Evolutionary conservation across 2,113 vertebrate species (phyloP).

Genomic region (Trematocara marginatum): DNA sequence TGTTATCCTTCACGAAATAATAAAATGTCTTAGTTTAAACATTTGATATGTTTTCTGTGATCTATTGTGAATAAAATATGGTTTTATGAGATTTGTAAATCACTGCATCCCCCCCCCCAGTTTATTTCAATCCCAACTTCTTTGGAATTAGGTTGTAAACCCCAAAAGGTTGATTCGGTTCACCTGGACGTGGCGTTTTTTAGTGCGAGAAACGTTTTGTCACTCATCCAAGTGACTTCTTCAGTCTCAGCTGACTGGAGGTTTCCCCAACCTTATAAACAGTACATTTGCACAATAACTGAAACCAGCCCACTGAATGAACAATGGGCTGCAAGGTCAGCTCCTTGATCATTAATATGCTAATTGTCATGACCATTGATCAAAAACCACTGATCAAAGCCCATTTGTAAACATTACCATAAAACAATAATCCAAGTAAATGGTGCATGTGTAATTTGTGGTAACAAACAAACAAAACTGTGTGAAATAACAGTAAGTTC

Average conservation of each 20-base stretch:
- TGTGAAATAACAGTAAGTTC: not conserved
- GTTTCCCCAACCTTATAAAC: not conserved
- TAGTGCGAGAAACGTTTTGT: not conserved
- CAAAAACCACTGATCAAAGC: not conserved
- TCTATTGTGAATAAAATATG: not conserved
- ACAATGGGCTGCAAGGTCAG: not conserved
- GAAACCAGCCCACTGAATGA: not conserved
- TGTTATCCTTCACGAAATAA: not conserved
- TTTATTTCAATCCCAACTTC: not conserved
- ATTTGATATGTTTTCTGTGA: not conserved
- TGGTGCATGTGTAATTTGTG: not conserved
- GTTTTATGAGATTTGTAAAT: not conserved
- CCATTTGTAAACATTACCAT: not conserved
- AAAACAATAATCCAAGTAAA: not conserved
- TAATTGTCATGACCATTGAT: not conserved
- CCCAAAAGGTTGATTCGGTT: not conserved
- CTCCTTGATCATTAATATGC: not conserved
- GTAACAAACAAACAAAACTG: not conserved
- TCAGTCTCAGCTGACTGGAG: not conserved
- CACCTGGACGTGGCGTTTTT: not conserved
- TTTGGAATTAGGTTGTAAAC: not conserved
- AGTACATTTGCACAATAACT: not conserved
- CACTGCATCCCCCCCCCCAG: rapidly evolving
- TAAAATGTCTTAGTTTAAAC: not conserved
- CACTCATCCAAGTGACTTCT: not conserved